Percentiles rank a stretch among this genome's conserved stretches.
These are phyloP conservation scores for Andrena camellia DNA, from an alignment of 2,888 invertebrate genomes.

Conservation along the genomic window DNA sequence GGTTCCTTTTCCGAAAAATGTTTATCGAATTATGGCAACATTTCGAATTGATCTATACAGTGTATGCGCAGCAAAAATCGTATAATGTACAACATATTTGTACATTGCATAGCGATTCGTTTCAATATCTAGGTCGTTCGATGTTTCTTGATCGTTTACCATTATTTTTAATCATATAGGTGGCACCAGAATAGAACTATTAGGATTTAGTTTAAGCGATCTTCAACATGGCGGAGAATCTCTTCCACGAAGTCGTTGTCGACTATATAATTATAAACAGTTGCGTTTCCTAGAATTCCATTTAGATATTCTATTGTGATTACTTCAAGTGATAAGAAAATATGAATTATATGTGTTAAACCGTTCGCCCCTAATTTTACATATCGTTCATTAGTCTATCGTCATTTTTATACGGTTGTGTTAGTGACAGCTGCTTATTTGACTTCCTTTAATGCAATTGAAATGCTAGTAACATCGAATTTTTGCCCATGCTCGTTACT, in stretches of 20 bases:
- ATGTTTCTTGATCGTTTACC: constrained; percentile 66
- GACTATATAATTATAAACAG: constrained; percentile 36
- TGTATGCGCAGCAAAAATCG: constrained; percentile 62
- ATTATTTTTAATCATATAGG: constrained; percentile 70
- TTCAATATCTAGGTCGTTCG: constrained; percentile 67
- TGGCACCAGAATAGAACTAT: constrained; percentile 58
- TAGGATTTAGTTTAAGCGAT: constrained; percentile 77
- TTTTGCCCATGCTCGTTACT: neutral
- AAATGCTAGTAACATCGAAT: neutral
- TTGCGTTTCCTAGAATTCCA: constrained; percentile 17
- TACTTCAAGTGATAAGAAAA: neutral
- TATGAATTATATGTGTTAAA: neutral
- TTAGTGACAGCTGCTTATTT: neutral
- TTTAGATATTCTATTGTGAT: constrained; percentile 33
- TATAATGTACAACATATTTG: constrained; percentile 55
- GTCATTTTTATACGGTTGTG: neutral
- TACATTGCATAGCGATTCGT: constrained; percentile 67
- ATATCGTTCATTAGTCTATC: neutral
- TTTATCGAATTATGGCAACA: constrained; percentile 54
- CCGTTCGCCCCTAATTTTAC: neutral
- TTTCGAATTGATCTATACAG: constrained; percentile 69
- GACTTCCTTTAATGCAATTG: neutral
- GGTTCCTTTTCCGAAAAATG: constrained; percentile 16
- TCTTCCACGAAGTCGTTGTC: constrained; percentile 79
- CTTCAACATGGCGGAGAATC: constrained; percentile 77